phyloP scores from a whole-genome alignment of 64 coral and sea anemone genomes.

The Orbicella faveolata region DNA sequence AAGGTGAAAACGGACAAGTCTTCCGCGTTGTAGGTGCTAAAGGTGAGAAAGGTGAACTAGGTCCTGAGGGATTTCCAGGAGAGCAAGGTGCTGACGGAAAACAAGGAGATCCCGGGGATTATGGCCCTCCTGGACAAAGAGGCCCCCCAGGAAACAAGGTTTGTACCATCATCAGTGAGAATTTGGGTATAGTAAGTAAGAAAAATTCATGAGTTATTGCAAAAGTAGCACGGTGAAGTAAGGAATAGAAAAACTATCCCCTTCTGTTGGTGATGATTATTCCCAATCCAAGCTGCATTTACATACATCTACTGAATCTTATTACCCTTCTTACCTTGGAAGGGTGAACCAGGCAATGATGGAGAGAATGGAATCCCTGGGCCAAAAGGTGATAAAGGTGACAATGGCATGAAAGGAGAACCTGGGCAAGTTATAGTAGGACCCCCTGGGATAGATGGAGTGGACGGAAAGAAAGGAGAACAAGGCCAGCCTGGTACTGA shows the following conservation, averaged over 20 bases:
- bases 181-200: neutral
- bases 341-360: conserved; percentile 55
- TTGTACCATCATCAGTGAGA: neutral
- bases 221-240: too few species aligned
- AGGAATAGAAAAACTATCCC: too few species aligned
- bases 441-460: conserved; percentile 5
- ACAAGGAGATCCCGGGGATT: conserved; percentile 6
- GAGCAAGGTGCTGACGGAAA: conserved; percentile 27
- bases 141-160: conserved; percentile 63
- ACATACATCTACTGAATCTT: too few species aligned
- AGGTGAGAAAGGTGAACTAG: conserved; percentile 51
- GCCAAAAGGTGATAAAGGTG: conserved; percentile 39
- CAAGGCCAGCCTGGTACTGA: too few species aligned
- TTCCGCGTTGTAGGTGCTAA: conserved; percentile 40
- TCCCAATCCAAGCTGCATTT: too few species aligned
- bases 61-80: conserved; percentile 45
- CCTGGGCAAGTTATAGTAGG: neutral
- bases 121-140: neutral
- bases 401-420: conserved; percentile 22
- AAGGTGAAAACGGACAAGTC: conserved; percentile 72
- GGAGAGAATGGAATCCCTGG: conserved; percentile 38
- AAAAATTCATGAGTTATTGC: too few species aligned
- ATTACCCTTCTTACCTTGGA: too few species aligned
- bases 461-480: too few species aligned
- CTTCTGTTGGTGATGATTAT: too few species aligned